Evolutionary conservation across 2,113 vertebrate species (phyloP), one percentile per base, ranked within the genome.

Genomic region (Sphaerodactylus townsendi): DNA sequence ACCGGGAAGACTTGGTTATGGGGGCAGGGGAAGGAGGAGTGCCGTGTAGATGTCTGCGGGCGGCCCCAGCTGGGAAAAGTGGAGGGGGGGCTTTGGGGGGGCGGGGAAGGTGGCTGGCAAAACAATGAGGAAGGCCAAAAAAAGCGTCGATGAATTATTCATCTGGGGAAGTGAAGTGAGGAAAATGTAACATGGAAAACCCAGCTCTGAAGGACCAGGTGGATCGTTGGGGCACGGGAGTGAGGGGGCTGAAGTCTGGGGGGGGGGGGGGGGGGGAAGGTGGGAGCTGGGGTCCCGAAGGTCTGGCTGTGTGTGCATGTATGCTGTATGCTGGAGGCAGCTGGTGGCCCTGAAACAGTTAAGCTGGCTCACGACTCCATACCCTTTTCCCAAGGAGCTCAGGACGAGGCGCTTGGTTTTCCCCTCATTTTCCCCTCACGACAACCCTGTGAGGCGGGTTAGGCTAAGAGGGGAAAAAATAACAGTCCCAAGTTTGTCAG

Each of bases 111-210:
- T 0, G 41, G 83, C 76, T 72, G 83, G 53, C 17, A 0, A 82
- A 91, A 91, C 23, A 78, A 79, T 89, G 75, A 7, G 0, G 65
- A 83, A 87, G 90, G 90, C 93, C 92, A 89, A 92, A 93, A 93
- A 72, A 91, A 92, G 59, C 86, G 39, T 89, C 46, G n/a, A 93
- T 94, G 89, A 93, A 94, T 93, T 91, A 94, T 94, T 93, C 88
- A 93, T 94, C 84, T 1, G 9, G 85, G 89, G 92, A 91, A 93
- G 73, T 79, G 91, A 91, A 91, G 88, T 89, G 92, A 77, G 91
- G 87, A 94, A 92, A 93, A 90, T 87, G 87, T 81, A 90, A 77
- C 88, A 77, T n/a, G 64, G 88, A 85, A 84, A 73, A 87, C 86
- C 89, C 68, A 86, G 86, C 87, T 85, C 66, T 9, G 83, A 39